Base-by-base conservation (phyloP, 2,113 vertebrate species). In the Nerophis lumbriciformis region DNA sequence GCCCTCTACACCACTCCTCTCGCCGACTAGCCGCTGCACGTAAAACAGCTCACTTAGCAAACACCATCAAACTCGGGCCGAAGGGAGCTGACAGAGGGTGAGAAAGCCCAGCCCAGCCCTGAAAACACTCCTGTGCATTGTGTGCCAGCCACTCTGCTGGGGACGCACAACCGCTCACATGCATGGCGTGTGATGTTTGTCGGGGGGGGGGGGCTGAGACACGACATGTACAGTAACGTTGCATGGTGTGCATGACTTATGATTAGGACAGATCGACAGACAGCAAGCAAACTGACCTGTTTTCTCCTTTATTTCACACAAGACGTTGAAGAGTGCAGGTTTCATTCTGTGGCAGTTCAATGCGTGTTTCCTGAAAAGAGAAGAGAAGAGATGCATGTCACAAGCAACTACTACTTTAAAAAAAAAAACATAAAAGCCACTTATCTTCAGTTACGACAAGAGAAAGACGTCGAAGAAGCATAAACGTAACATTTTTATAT, bases 321-420 rank as follows among this genome's bases (percentile, higher is more conserved):
- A 82, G 66, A 91, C 89, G 50, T 91, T 91, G 87, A 91, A 91
- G 71, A 91, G 90, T 49, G 90, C 90, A 14, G 90, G 90, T 84
- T 91, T 91, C 90, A 91, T 91, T 85, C 90, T 85, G 86, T 91
- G 90, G 85, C 88, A 91, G 78, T 89, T 91, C 83, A 91, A 84
- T 73, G 90, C 90, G 83, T 91, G 90, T 87, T 91, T 91, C 87
- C 90, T 90, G 75, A 76, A 76, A 67, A 66, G 71, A 80, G 64
- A 83, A 80, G 64, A 83, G 69, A 53, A 63, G 28, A 28, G 28
- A 28, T 28, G 70, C 49, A 59, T 8, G n/a, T 15, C 45, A 69
- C 45, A 74, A 61, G 54, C 52, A 57, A 44, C 19, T 11, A 15
- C 16, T 6, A 44, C 55, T 14, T 19, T 0, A 11, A 28, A 28